A percentile compares a stretch with the other conserved stretches of the same genome.
phyloP scores from a whole-genome alignment of 2,888 invertebrate genomes.

The Poecilobothrus nobilitatus region DNA sequence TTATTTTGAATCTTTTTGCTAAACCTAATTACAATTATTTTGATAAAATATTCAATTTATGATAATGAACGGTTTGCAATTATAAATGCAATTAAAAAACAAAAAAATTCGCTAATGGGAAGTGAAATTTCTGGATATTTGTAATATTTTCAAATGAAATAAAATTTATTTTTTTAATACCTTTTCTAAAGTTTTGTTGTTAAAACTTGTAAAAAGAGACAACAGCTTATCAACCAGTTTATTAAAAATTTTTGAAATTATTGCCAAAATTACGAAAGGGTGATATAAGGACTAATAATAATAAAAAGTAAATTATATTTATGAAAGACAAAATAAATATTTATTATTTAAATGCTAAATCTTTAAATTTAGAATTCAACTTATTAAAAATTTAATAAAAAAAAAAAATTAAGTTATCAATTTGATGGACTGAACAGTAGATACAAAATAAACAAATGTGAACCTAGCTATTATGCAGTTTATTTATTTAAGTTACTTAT shows the following conservation, averaged over 20 bases:
- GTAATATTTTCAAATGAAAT: not conserved
- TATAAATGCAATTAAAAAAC: not conserved
- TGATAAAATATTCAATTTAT: not conserved
- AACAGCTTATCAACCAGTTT: not conserved
- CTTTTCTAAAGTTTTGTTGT: no score
- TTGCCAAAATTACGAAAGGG: not conserved
- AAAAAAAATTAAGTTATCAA: not conserved
- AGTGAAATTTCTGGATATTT: not conserved
- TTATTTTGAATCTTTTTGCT: not conserved
- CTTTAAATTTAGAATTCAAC: not conserved
- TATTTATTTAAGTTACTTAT: not conserved
- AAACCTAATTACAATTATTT: not conserved
- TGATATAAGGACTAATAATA: not conserved
- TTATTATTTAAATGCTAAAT: not conserved
- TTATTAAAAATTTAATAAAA: not conserved
- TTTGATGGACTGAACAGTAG: not conserved
- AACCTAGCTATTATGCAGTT: not conserved
- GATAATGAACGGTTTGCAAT: not conserved
- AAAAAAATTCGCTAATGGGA: not conserved
- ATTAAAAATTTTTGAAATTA: not conserved
- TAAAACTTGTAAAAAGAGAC: not conserved
- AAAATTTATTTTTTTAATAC: conserved; percentile 1
- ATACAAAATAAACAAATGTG: not conserved
- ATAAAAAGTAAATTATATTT: not conserved
- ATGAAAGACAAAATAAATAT: not conserved